Evolutionary conservation across 2,113 vertebrate genomes (phyloP).

Genomic region (Plecotus auritus): DNA sequence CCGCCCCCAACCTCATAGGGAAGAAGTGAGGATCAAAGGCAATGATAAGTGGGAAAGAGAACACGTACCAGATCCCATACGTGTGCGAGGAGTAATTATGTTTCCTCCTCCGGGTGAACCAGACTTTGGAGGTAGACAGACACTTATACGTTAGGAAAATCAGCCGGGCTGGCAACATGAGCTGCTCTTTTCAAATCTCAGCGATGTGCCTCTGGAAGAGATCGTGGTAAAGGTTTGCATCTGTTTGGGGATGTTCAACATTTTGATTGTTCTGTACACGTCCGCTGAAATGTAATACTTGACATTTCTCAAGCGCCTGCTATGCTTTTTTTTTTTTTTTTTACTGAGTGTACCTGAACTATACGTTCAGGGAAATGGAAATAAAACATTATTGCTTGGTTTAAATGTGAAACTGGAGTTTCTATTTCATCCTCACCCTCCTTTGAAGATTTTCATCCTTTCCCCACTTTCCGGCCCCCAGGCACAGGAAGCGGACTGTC

Average conservation of each 20-base stretch:
- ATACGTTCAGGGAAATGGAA: slow-evolving; percentile 39
- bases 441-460: slow-evolving; percentile 1
- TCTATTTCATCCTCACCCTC: slow-evolving; percentile 10
- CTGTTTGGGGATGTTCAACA: slow-evolving; percentile 35
- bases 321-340: background rate
- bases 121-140: background rate
- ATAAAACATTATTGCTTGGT: slow-evolving; percentile 39
- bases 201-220: background rate
- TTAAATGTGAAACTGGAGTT: background rate
- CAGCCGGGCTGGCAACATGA: background rate
- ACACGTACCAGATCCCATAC: background rate
- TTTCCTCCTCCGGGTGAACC: slow-evolving; percentile 14
- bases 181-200: slow-evolving; percentile 55
- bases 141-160: background rate
- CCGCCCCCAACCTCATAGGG: background rate
- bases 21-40: background rate
- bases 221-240: slow-evolving; percentile 32
- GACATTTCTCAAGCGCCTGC: slow-evolving; percentile 61
- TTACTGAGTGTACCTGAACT: slow-evolving; percentile 41
- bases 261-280: slow-evolving; percentile 38
- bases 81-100: background rate
- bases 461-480: background rate
- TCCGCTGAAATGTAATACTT: slow-evolving; percentile 59
- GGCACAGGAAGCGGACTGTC: background rate
- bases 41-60: background rate